Base-by-base conservation (phyloP, 2,888 invertebrate genomes). In the Mythimna albipuncta region DNA sequence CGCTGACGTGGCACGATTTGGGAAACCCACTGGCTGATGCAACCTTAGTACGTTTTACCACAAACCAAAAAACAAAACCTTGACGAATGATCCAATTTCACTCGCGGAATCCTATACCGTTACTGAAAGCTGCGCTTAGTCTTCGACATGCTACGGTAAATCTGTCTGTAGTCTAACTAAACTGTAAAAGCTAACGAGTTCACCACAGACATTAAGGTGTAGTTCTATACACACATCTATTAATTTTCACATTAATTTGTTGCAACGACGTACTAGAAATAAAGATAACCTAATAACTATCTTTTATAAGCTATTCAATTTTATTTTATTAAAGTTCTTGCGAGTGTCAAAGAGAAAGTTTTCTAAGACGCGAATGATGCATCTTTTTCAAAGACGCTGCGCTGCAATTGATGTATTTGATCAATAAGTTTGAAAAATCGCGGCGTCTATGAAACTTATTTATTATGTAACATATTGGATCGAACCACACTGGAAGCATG, bases 121-220 rank as follows among this genome's bases (percentile, higher is more conserved):
- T 81, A 81, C 81, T 81, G 84, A 81, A 84, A 84, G 81, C 81
- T 70, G 57, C 76, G 62, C 80, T 83, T 55, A 80, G 76, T 84
- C 78, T 84, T 62, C 72, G 72, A 82, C 69, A 82, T 84, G 85
- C 64, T 82, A 82, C 82, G 82, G 85, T 82, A 82, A 84, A 84
- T 84, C 72, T 64, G 79, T 79, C 67, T 81, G 72, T 70, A 76
- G 64, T 72, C 73, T 63, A 70, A 77, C 38, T 47, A 65, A 81
- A 82, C 78, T 84, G 82, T 84, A 72, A 84, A 81, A 82, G 55
- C 72, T 61, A 76, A 77, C 66, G 67, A 81, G 81, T 80, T 69
- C 83, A 80, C 67, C 47, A 38, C 57, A 66, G 58, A 68, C 64
- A 72, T 68, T 68, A 65, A 69, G 50, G 47, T 72, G 35, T 21